A percentile compares a stretch with the other conserved stretches of the same genome.
Conservation (phyloP, 53 echinoderm and acorn worm species). For the Actinopyga echinites region DNA sequence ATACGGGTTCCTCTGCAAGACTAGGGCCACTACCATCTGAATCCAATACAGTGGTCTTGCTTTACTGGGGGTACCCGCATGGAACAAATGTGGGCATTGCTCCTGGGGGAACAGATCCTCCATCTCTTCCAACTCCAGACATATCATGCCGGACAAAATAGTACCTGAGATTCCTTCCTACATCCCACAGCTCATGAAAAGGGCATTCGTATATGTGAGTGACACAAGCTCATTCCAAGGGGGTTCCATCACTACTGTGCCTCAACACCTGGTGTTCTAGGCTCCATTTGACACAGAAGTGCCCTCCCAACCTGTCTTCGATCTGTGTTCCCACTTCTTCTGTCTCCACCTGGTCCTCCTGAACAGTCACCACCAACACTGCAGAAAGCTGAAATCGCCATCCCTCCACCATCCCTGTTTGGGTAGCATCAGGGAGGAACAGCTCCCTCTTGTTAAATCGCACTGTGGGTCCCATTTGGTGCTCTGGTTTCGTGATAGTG, state of each 20-base stretch:
- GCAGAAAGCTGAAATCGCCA: no score
- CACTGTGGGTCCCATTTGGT: no score
- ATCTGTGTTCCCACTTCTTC: background rate
- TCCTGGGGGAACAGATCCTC: background rate
- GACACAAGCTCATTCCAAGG: background rate
- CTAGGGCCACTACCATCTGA: no score
- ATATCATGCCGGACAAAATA: background rate
- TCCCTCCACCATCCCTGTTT: no score
- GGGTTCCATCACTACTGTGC: background rate
- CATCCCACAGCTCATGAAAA: background rate
- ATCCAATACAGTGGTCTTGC: no score
- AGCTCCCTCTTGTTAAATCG: no score
- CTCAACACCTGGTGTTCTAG: background rate
- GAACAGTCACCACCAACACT: no score
- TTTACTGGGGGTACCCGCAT: background rate
- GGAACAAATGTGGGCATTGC: background rate
- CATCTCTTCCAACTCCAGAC: background rate
- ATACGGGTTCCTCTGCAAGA: no score
- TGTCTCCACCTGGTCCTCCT: no score
- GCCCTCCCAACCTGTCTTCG: background rate
- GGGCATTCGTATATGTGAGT: background rate
- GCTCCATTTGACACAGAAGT: background rate
- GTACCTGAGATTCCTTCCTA: background rate
- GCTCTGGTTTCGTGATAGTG: no score
- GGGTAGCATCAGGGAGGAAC: no score